phyloP scores from a whole-genome alignment of 2,113 vertebrate genomes.

The Fukomys damarensis region DNA sequence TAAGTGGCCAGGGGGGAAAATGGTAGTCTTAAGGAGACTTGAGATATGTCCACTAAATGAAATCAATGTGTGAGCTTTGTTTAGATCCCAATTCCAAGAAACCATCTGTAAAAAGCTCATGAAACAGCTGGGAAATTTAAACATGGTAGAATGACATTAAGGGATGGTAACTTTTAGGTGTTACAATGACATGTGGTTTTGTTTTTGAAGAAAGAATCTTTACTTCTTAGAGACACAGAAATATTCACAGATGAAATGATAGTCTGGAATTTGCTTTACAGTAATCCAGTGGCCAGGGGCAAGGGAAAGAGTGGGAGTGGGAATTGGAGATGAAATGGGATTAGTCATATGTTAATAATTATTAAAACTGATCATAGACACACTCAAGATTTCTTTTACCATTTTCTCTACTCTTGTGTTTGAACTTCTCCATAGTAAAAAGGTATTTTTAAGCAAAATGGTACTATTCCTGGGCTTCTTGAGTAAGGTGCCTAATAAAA shows the following conservation, averaged over 20 bases:
- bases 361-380: background rate
- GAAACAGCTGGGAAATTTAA: background rate
- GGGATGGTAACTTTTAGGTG: background rate
- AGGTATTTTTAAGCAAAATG: slow-evolving; percentile 43
- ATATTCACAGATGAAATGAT: background rate
- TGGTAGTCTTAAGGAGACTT: background rate
- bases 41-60: background rate
- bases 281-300: slow-evolving; percentile 26
- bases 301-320: background rate
- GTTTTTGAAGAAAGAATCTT: slow-evolving; percentile 30
- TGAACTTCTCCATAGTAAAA: slow-evolving; percentile 51
- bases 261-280: slow-evolving; percentile 48
- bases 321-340: background rate
- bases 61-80: background rate
- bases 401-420: slow-evolving; percentile 38
- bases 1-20: background rate
- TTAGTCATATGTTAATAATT: background rate
- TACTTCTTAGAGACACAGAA: slow-evolving; percentile 19
- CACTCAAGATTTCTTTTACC: background rate
- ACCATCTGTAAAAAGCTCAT: background rate
- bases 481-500: slow-evolving; percentile 21
- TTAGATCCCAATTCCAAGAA: background rate
- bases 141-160: background rate
- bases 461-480: slow-evolving; percentile 1
- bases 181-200: background rate